phyloP scores from a whole-genome alignment of 64 coral and sea anemone species.

The Cladopsammia gracilis region DNA sequence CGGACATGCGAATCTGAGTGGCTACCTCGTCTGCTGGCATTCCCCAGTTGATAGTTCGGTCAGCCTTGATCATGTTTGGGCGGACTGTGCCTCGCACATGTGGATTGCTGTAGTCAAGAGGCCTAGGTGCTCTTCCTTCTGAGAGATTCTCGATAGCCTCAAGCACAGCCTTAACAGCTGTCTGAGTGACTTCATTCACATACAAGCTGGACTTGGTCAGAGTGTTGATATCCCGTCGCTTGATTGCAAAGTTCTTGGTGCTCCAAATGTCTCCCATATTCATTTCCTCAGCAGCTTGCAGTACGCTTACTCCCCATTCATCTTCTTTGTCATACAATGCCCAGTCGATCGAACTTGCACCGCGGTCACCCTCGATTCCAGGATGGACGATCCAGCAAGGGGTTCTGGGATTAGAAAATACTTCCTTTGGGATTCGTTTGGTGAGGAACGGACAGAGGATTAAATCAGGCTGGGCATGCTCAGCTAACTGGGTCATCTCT shows the following conservation, averaged over 20 bases:
- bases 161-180: constrained; percentile 65
- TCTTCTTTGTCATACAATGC: too few species aligned
- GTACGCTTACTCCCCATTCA: constrained; percentile 78
- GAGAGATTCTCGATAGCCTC: constrained; percentile 54
- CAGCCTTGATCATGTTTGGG: constrained; percentile 66
- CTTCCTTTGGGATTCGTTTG: constrained; percentile 69
- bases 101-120: constrained; percentile 60
- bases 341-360: too few species aligned
- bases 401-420: too few species aligned
- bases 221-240: constrained; percentile 74
- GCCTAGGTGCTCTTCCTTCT: constrained; percentile 2
- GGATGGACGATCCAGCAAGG: too few species aligned
- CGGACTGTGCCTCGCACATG: constrained; percentile 42
- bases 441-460: constrained; percentile 82
- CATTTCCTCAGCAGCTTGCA: constrained; percentile 77
- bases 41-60: constrained; percentile 78
- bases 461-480: constrained; percentile 44
- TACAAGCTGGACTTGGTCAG: constrained; percentile 86
- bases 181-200: constrained; percentile 74
- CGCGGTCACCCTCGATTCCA: too few species aligned
- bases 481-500: constrained; percentile 41
- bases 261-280: constrained; percentile 84
- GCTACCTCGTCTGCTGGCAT: constrained; percentile 72
- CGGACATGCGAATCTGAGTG: constrained; percentile 77
- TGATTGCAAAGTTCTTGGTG: constrained; percentile 50